Evolutionary conservation across 2,888 invertebrate genomes (phyloP).

Genomic region (Muscina levida): DNA sequence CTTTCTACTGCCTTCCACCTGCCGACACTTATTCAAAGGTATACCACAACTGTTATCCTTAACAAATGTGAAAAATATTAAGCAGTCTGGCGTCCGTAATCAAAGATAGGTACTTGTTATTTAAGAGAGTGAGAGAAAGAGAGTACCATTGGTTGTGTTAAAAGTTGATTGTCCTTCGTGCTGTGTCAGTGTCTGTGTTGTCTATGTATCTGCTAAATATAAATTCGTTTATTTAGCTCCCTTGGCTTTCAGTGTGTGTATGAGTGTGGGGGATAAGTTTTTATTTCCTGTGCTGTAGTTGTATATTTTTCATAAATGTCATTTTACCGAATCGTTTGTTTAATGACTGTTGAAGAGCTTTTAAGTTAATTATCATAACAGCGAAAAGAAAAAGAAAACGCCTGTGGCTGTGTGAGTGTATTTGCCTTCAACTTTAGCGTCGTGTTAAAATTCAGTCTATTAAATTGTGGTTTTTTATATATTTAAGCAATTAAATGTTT

Average conservation of each 20-base stretch:
- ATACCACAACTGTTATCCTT: too few species aligned
- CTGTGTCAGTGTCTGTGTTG: background rate
- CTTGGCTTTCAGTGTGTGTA: conserved; percentile 21
- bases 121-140: background rate
- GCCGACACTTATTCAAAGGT: background rate
- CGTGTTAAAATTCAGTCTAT: conserved; percentile 19
- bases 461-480: conserved; percentile 21
- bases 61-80: too few species aligned
- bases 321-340: conserved; percentile 39
- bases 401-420: too few species aligned
- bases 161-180: conserved; percentile 40
- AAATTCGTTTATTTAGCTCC: too few species aligned
- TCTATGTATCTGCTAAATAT: background rate
- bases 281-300: background rate
- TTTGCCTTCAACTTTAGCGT: too few species aligned
- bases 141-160: background rate
- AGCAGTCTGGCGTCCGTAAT: too few species aligned
- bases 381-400: background rate
- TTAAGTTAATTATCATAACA: conserved; percentile 49
- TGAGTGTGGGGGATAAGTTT: conserved; percentile 27
- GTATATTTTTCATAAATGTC: conserved; percentile 45
- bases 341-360: conserved; percentile 50
- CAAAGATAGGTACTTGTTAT: background rate
- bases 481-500: conserved; percentile 1
- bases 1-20: conserved; percentile 12